Conservation (phyloP, 2,888 invertebrate genomes). For the Alentia gelatinosa region DNA sequence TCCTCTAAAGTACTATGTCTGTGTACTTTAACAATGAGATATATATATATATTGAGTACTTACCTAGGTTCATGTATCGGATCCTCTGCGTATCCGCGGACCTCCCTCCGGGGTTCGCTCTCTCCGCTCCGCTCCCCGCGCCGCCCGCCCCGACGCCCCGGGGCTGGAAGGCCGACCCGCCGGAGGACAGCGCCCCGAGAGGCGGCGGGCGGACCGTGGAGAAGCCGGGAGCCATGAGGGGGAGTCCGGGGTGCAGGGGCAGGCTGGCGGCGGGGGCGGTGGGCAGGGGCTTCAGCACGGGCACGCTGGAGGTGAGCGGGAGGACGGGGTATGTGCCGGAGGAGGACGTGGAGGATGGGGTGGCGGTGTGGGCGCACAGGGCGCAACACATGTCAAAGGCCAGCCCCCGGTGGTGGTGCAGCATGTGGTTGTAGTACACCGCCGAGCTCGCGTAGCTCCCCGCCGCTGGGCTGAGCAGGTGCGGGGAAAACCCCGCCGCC, state of each 20-base stretch:
- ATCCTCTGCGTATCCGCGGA: conserved; percentile 3
- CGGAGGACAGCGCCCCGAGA: neutral
- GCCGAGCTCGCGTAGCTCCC: conserved; percentile 57
- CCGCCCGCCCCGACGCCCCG: neutral
- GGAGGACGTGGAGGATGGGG: conserved; percentile 46
- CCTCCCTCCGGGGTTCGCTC: neutral
- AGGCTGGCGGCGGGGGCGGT: neutral
- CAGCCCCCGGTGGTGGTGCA: conserved; percentile 3
- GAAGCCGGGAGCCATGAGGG: neutral
- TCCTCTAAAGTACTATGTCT: too few species aligned
- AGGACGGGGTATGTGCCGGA: conserved; percentile 56
- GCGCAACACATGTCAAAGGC: conserved; percentile 70
- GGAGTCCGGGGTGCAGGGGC: neutral
- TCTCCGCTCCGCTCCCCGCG: neutral
- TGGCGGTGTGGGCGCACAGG: conserved; percentile 70
- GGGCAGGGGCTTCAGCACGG: neutral
- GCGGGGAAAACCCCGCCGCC: conserved; percentile 68
- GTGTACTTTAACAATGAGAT: too few species aligned
- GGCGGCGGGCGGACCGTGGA: neutral
- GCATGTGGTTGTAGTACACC: conserved; percentile 40
- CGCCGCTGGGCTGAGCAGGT: conserved; percentile 67
- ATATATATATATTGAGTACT: neutral
- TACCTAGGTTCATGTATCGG: conserved; percentile 53
- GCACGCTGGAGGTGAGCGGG: neutral
- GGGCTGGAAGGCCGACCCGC: conserved; percentile 36